Conservation (phyloP, 2,888 invertebrate species). For the Falcaria lacertinaria region DNA sequence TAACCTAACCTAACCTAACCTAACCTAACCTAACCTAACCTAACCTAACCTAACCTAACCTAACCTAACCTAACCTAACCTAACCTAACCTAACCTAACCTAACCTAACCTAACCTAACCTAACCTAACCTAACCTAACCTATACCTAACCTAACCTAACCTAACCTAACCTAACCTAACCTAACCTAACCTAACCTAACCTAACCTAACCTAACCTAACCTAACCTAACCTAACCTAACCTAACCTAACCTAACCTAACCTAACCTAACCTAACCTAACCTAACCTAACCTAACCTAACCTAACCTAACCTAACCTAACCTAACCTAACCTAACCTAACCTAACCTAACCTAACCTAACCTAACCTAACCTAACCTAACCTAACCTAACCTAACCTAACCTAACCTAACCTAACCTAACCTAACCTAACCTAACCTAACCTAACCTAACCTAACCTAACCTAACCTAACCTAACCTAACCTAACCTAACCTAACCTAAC, state of each 20-base stretch:
- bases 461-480: conserved; percentile 8
- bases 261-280: conserved; percentile 9
- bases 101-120: conserved; percentile 14
- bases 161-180: conserved; percentile 13
- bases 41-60: conserved; percentile 11
- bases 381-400: conserved; percentile 4
- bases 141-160: too few species aligned
- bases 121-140: conserved; percentile 13
- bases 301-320: conserved; percentile 12
- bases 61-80: conserved; percentile 10
- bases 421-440: conserved; percentile 6
- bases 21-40: conserved; percentile 10
- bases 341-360: conserved; percentile 5
- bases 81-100: conserved; percentile 11
- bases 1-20: conserved; percentile 9
- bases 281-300: conserved; percentile 7
- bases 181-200: conserved; percentile 7
- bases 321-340: conserved; percentile 8
- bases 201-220: conserved; percentile 8
- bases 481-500: conserved; percentile 6
- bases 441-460: conserved; percentile 7
- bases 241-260: conserved; percentile 9
- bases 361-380: conserved; percentile 4
- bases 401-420: conserved; percentile 5
- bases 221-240: conserved; percentile 9